Base-by-base conservation (phyloP, 2,113 vertebrate species). In the Condylura cristata region DNA sequence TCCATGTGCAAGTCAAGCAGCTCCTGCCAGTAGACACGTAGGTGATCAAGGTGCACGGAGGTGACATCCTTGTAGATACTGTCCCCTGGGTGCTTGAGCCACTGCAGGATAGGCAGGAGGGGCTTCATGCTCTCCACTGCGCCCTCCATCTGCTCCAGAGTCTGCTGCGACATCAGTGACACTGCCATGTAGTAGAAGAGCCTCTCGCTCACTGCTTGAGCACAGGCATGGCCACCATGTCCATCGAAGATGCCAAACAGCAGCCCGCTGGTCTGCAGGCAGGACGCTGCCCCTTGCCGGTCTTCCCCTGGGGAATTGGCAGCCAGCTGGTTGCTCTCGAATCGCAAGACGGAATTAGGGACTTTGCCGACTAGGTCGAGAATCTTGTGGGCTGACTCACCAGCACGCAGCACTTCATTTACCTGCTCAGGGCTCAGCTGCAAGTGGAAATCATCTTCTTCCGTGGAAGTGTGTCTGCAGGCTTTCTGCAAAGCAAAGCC, bases 171-270 rank as follows among this genome's bases (percentile, higher is more conserved):
- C 99, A 99, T 98, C 97, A 99, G 98, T 9, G 99, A 99, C 79
- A 99, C 98, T 0, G 99, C 99, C 5, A 99, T 96, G 14, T 99
- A 99, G 93, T 99, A 99, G 56, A 99, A 98, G 24, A 99, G 98
- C 28, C 99, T 98, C 97, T 99, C 99, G 0, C 99, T 99, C 6
- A 99, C 98, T 0, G 99, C 99, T 95, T 99, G 99, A 1, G 99
- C 99, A 34, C 99, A 99, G 0, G 99, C 99, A 12, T 99, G 98
- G 13, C 99, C 99, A 0, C 99, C 99, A 0, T 99, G 99, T 6
- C 99, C 99, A 1, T 99, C 99, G 1, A 99, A 99, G 87, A 99
- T 97, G 0, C 99, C 99, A 44, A 99, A 99, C 96, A 99, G 98
- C 98, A 99, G 99, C n/a, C 99, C 99, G 1, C 97, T 98, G 18